Evolutionary conservation across 2,113 vertebrate species (phyloP).

Genomic region (cat (Felis catus)): DNA sequence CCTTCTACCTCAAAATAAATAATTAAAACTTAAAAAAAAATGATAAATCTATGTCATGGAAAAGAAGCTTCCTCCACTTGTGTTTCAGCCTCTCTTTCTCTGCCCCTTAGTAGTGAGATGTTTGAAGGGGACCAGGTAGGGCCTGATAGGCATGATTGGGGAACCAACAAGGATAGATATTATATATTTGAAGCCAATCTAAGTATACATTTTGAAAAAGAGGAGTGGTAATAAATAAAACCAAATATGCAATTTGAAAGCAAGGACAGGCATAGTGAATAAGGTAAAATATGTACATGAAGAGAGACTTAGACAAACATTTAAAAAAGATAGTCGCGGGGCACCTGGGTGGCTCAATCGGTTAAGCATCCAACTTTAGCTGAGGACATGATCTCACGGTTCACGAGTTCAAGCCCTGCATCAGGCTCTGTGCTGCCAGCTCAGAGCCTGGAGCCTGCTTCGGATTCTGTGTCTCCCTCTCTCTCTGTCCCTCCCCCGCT

Average conservation of each 20-base stretch:
- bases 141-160: rapidly evolving
- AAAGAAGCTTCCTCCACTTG: background rate
- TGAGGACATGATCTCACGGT: no score
- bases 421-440: no score
- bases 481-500: no score
- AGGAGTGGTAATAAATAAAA: background rate
- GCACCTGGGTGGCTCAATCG: no score
- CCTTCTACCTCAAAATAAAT: no score
- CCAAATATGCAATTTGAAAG: background rate
- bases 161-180: background rate
- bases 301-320: background rate
- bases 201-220: background rate
- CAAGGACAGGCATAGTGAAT: background rate
- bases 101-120: background rate
- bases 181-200: background rate
- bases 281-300: background rate
- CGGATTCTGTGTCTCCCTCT: no score
- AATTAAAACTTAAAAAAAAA: background rate
- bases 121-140: background rate
- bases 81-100: background rate
- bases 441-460: no score
- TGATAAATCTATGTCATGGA: background rate
- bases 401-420: no score
- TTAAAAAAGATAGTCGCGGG: background rate
- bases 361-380: no score